A percentile compares a stretch with the other conserved stretches of the same genome.
Evolutionary conservation across 2,113 vertebrate genomes (phyloP).

Genomic region (Pluvialis apricaria): DNA sequence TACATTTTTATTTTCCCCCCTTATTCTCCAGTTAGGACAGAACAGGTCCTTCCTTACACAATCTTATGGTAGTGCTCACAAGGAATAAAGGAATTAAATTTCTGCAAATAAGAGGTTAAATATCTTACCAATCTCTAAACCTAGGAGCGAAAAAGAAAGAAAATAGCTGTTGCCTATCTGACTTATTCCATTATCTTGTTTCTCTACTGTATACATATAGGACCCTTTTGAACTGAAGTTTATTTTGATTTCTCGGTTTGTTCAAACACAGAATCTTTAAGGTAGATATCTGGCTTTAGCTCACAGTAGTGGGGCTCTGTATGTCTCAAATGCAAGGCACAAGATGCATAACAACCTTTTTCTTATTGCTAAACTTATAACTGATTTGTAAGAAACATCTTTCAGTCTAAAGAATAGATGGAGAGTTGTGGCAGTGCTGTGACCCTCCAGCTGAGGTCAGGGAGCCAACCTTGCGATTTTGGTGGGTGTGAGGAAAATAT

Average conservation of each 20-base stretch:
- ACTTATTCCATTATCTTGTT: neutral
- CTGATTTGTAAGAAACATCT: neutral
- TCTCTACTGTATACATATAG: neutral
- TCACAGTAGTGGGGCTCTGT: neutral
- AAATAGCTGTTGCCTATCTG: neutral
- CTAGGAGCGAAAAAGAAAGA: neutral
- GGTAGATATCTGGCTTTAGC: neutral
- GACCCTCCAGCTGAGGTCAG: neutral
- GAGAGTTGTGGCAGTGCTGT: neutral
- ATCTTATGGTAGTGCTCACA: neutral
- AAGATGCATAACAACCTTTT: neutral
- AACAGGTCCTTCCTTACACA: neutral
- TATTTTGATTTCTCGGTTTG: neutral
- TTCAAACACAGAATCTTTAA: neutral
- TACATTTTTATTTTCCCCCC: too few relatives aligned
- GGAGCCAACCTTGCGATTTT: neutral
- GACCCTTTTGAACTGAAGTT: neutral
- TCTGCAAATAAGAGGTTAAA: neutral
- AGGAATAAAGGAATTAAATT: neutral
- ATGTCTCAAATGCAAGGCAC: neutral
- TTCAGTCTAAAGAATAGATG: neutral
- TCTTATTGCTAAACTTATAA: neutral
- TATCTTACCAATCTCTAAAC: neutral
- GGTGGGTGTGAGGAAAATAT: neutral
- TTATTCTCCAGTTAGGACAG: too few relatives aligned